A percentile compares a stretch with the other conserved stretches of the same genome.
Evolutionary conservation across 2,888 invertebrate genomes (phyloP).

Genomic region (Mesopsocus fuscifrons): DNA sequence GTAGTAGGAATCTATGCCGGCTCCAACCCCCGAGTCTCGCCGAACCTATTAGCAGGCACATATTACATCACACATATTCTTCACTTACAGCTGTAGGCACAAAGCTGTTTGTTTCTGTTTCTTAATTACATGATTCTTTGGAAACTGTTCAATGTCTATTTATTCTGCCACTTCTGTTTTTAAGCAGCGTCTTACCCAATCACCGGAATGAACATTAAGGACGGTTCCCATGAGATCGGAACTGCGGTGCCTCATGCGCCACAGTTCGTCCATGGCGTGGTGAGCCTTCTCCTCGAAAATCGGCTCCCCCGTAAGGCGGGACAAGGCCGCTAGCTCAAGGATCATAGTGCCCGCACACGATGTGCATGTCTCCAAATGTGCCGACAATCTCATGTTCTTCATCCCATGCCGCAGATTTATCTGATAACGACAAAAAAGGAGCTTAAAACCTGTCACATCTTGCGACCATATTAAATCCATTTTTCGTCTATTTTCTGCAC

Average conservation of each 20-base stretch:
- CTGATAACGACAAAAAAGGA: slow-evolving; percentile 25
- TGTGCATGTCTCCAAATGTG: slow-evolving; percentile 83
- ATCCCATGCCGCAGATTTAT: slow-evolving; percentile 68
- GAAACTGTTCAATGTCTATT: too few species aligned
- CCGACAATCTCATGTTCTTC: slow-evolving; percentile 49
- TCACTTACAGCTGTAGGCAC: too few species aligned
- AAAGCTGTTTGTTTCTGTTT: too few species aligned
- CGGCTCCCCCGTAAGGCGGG: slow-evolving; percentile 76
- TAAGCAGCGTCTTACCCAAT: slow-evolving; percentile 88
- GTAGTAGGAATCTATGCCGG: slow-evolving; percentile 97
- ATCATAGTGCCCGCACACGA: slow-evolving; percentile 98
- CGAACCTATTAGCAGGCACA: slow-evolving; percentile 30
- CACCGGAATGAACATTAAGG: slow-evolving; percentile 92
- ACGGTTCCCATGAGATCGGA: slow-evolving; percentile 95
- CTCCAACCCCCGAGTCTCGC: slow-evolving; percentile 94
- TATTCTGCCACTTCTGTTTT: too few species aligned
- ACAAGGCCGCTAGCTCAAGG: slow-evolving; percentile 90
- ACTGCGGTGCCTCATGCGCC: slow-evolving; percentile 80
- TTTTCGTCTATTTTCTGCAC: not conserved
- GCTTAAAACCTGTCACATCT: not conserved
- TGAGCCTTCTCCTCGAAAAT: slow-evolving; percentile 90
- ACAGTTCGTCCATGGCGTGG: slow-evolving; percentile 89
- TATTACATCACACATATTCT: too few species aligned
- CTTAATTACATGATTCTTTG: too few species aligned
- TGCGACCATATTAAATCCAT: not conserved